phyloP scores from a whole-genome alignment of 2,113 vertebrate genomes.

The Percina caprodes region DNA sequence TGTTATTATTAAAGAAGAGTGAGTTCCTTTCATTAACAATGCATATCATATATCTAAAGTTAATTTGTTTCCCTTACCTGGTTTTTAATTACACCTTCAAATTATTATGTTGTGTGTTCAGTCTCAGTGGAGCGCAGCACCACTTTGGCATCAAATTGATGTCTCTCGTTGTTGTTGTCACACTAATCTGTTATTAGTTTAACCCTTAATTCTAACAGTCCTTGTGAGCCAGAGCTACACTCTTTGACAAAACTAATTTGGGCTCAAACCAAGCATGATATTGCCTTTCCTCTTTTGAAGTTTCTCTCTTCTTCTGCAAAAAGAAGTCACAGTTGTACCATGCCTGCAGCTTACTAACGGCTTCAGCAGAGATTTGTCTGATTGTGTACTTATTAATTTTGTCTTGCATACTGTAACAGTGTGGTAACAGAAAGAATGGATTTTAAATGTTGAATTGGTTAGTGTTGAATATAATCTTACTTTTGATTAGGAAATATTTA shows the following conservation, averaged over 20 bases:
- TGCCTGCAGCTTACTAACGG: conserved; percentile 36
- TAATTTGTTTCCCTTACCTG: conserved; percentile 59
- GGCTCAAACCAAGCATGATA: conserved; percentile 57
- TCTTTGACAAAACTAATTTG: conserved; percentile 28
- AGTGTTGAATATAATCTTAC: conserved; percentile 6
- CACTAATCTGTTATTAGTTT: conserved; percentile 54
- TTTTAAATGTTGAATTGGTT: conserved; percentile 1
- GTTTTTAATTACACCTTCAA: conserved; percentile 67
- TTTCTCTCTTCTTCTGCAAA: conserved; percentile 17
- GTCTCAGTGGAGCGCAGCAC: conserved; percentile 23
- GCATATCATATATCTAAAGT: conserved; percentile 38
- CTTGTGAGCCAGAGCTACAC: conserved; percentile 17
- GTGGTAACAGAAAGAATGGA: conserved; percentile 1
- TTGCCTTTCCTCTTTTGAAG: conserved; percentile 43
- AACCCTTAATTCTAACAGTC: conserved; percentile 53
- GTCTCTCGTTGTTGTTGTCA: conserved; percentile 49
- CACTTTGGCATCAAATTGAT: conserved; percentile 39
- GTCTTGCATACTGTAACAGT: conserved; percentile 31
- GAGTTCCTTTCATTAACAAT: conserved; percentile 30
- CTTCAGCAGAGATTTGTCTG: conserved; percentile 38
- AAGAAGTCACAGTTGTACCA: conserved; percentile 18
- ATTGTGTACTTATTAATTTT: conserved; percentile 18
- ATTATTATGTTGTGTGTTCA: conserved; percentile 31
- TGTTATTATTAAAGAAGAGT: conserved; percentile 3
- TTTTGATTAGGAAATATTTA: neutral